Evolutionary conservation across 1,140 invertebrate genomes (phyloP), one percentile per base, ranked within the genome.

Genomic region (Adoxophyes honmai): DNA sequence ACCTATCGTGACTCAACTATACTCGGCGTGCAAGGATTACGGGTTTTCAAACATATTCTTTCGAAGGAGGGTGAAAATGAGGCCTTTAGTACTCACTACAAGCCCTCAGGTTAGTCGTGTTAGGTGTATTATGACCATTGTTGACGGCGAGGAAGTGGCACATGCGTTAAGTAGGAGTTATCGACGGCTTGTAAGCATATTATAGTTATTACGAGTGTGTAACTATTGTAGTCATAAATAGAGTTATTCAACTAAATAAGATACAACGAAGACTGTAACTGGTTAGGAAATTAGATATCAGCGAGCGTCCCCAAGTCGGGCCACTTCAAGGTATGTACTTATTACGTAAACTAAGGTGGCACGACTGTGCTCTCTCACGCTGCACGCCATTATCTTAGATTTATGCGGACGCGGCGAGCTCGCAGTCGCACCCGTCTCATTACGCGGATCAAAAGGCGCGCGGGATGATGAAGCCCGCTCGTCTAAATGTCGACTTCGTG

Each of bases 331-430:
- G 67, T 74, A 73, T 73, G 59, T 62, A 74, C 66, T 78, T 77
- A 75, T 78, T 81, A 75, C 74, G 70, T 75, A 75, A 74, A 73
- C 62, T 68, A 73, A 79, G 65, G 70, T 73, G 59, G 70, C 76
- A 79, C 74, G 78, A 81, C 70, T 64, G 66, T 64, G 73, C 73
- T 76, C 69, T 79, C 78, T 81, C 76, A 81, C 75, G 76, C 64
- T 79, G 66, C 52, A 59, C 54, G 63, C 74, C 66, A 73, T 74
- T 79, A 80, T 69, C 64, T 68, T 59, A 69, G 63, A 74, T 81
- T 78, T 75, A 79, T 77, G 65, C 64, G 67, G 68, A 75, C 68
- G 69, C 64, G 57, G 61, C 21, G 66, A 60, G 57, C 63, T 67
- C 69, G 66, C 68, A 70, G 59, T 67, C 69, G 66, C 68, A 70